Evolutionary conservation across 2,113 vertebrate species (phyloP).

Genomic region (Turnix velox): DNA sequence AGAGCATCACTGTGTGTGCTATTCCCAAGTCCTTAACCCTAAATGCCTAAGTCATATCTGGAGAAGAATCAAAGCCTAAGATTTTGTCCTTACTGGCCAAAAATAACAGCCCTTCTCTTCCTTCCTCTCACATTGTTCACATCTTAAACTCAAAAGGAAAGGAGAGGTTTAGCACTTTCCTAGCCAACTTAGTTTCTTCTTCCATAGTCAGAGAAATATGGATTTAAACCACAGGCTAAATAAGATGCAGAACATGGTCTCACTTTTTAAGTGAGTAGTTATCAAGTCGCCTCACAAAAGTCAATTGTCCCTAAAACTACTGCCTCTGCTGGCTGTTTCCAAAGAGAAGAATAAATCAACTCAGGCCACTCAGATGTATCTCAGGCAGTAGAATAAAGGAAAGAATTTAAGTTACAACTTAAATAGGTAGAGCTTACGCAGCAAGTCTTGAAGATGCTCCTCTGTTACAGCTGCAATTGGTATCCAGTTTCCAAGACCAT

Average conservation of each 20-base stretch:
- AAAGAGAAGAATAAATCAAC: neutral
- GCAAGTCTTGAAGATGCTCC: neutral
- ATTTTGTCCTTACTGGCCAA: neutral
- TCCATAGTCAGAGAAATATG: neutral
- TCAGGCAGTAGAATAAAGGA: neutral
- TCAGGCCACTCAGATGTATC: neutral
- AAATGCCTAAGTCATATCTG: neutral
- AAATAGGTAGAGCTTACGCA: neutral
- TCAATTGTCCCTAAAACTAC: neutral
- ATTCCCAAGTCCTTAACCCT: neutral
- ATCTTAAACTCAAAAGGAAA: neutral
- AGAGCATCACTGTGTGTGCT: neutral
- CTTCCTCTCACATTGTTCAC: neutral
- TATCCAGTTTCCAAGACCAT: neutral
- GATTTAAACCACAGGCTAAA: neutral
- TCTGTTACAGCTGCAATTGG: neutral
- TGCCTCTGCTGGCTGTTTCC: neutral
- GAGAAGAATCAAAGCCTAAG: constrained; percentile 32
- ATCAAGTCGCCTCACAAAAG: neutral
- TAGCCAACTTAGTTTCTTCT: neutral
- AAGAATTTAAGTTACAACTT: neutral
- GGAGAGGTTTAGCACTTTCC: neutral
- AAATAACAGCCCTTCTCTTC: neutral
- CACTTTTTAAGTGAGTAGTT: neutral
- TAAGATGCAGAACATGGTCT: neutral